phyloP scores from a whole-genome alignment of 2,113 vertebrate genomes.

The Chionomys nivalis region DNA sequence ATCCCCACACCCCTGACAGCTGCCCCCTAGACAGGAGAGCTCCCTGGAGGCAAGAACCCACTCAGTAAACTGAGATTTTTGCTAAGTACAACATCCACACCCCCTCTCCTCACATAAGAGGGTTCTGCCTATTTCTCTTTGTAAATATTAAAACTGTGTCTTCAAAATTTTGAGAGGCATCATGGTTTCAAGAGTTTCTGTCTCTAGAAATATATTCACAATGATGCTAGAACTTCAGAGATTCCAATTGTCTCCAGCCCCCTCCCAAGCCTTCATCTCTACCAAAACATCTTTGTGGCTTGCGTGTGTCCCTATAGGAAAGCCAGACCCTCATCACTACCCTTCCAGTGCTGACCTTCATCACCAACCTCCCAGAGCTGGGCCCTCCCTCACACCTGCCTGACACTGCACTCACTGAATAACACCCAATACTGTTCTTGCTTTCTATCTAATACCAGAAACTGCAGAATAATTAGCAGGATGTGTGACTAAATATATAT shows the following conservation, averaged over 20 bases:
- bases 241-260: neutral
- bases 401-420: neutral
- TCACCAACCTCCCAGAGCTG: neutral
- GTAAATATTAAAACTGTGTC: neutral
- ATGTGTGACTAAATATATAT: neutral
- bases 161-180: slow-evolving; percentile 12
- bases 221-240: neutral
- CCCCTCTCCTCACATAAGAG: neutral
- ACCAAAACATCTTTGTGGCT: neutral
- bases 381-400: neutral
- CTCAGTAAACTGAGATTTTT: neutral
- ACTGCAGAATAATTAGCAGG: neutral
- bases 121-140: neutral
- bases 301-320: neutral
- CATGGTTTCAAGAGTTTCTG: slow-evolving; percentile 14
- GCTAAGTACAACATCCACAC: neutral
- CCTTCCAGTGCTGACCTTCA: too few species aligned
- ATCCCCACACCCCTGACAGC: neutral
- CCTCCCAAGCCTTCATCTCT: neutral
- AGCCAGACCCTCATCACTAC: too few species aligned
- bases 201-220: neutral
- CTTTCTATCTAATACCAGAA: slow-evolving; percentile 39
- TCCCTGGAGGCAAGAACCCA: neutral
- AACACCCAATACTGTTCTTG: slow-evolving; percentile 46
- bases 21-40: neutral